A percentile compares a stretch with the other conserved stretches of the same genome.
These are phyloP conservation scores for Portunus trituberculatus DNA, from an alignment of 1,140 invertebrate genomes.

Conservation along the genomic window DNA sequence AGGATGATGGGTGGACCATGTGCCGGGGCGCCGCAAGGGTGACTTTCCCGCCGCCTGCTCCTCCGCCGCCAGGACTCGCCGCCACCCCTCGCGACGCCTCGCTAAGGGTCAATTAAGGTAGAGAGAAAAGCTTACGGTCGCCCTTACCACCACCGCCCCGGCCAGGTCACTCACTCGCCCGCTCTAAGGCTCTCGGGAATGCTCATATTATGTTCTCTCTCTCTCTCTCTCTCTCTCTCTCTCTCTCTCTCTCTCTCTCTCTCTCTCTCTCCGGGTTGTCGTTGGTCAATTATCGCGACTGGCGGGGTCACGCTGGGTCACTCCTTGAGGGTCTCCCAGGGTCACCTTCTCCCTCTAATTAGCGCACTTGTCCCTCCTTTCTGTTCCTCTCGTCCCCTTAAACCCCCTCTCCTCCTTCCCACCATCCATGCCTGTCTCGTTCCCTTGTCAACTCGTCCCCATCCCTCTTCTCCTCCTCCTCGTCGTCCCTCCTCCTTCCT, in stretches of 20 bases:
- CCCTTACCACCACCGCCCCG: not conserved
- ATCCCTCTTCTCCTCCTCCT: not conserved
- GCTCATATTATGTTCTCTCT: conserved; percentile 1
- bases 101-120: not conserved
- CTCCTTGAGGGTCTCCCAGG: not conserved
- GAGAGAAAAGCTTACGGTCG: not conserved
- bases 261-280: not conserved
- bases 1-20: not conserved
- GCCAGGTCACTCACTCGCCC: not conserved
- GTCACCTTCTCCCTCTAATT: not conserved
- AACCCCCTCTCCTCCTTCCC: not conserved
- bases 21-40: not conserved
- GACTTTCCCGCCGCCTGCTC: not conserved
- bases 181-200: not conserved
- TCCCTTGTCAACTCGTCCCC: not conserved
- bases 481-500: not conserved
- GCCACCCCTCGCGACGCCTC: not conserved
- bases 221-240: conserved; percentile 10
- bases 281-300: too few species aligned
- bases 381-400: not conserved
- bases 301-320: not conserved
- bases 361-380: not conserved
- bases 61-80: not conserved
- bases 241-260: conserved; percentile 26
- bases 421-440: not conserved